Evolutionary conservation across 2,113 vertebrate genomes (phyloP).

Genomic region (Nycticebus coucang): DNA sequence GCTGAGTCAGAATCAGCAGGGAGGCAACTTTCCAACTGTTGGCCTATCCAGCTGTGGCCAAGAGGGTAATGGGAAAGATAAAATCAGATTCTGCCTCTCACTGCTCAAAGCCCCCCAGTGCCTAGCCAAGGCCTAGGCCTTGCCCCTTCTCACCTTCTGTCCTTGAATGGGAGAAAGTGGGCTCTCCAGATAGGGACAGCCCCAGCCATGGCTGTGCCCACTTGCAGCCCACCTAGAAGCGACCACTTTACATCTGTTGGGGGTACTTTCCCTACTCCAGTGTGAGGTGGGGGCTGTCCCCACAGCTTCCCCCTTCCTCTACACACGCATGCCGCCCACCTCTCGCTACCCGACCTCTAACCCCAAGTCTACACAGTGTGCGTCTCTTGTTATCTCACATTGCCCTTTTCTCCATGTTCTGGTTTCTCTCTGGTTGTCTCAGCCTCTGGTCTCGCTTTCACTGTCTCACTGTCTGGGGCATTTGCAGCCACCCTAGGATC

Average conservation of each 20-base stretch:
- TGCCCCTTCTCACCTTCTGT: background rate
- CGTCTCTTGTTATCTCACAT: background rate
- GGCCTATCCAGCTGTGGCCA: background rate
- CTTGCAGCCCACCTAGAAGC: background rate
- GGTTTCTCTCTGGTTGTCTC: background rate
- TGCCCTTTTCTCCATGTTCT: background rate
- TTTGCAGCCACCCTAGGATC: background rate
- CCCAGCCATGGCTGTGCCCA: background rate
- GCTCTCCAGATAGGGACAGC: background rate
- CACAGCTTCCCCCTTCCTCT: background rate
- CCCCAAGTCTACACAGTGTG: background rate
- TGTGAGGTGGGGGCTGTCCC: background rate
- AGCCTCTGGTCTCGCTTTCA: background rate
- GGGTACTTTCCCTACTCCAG: background rate
- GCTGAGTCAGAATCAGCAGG: background rate
- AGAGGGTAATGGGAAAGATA: background rate
- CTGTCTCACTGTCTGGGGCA: background rate
- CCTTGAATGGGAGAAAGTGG: background rate
- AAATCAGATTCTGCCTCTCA: background rate
- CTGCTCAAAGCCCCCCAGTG: background rate
- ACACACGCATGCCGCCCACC: background rate
- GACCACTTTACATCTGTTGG: background rate
- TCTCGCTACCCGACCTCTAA: background rate
- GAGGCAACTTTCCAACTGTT: background rate
- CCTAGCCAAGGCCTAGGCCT: background rate